Conservation (phyloP, 2,797 vertebrate genomes). For the Arnoldichthys spilopterus region DNA sequence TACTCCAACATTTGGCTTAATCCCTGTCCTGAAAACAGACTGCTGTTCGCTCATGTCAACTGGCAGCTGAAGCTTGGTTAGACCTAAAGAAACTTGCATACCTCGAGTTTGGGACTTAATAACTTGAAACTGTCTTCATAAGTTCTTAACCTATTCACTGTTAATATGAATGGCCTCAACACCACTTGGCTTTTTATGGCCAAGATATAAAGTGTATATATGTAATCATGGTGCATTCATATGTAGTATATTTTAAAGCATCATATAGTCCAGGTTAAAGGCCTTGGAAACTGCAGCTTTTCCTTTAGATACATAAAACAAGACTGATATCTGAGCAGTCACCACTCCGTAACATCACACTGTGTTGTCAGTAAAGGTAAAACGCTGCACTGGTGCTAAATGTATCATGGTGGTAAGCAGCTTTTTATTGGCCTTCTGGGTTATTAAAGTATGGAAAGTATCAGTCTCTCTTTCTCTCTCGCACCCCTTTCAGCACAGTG, state of each 20-base stretch:
- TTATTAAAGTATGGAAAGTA: conserved; percentile 60
- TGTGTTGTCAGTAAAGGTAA: conserved; percentile 14
- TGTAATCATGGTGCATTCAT: too few relatives aligned
- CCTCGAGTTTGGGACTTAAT: background rate
- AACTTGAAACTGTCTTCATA: background rate
- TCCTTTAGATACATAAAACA: too few relatives aligned
- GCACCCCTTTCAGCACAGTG: conserved; percentile 59
- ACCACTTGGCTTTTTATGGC: too few relatives aligned
- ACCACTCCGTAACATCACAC: background rate
- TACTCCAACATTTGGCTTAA: background rate
- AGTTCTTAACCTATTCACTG: too few relatives aligned
- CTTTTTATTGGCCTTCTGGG: conserved; percentile 19
- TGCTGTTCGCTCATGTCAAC: background rate
- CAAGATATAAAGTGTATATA: too few relatives aligned
- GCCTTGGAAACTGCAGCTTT: background rate
- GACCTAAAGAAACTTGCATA: background rate
- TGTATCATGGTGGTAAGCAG: background rate
- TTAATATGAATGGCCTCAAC: too few relatives aligned
- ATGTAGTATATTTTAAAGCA: too few relatives aligned
- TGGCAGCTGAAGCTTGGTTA: background rate
- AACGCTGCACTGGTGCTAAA: background rate
- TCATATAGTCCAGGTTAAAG: background rate
- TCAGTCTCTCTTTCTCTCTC: conserved; percentile 42
- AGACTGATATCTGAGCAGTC: background rate
- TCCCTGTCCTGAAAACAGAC: background rate